Conservation (phyloP, 2,113 vertebrate species). For the Poeciliopsis retropinna region DNA sequence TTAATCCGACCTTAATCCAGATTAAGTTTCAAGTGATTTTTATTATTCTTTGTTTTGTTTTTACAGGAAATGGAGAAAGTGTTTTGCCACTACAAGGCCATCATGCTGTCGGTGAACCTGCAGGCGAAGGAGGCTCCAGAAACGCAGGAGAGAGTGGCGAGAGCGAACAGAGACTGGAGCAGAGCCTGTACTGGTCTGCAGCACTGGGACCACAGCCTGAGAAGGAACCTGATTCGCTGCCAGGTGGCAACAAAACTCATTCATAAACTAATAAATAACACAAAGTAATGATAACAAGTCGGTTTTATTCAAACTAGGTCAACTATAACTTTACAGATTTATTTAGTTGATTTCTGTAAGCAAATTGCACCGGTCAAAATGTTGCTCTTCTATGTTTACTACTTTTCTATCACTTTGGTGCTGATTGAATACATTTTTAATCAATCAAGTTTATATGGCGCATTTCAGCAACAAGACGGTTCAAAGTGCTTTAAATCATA, state of each 20-base stretch:
- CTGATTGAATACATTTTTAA: background rate
- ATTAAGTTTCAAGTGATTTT: background rate
- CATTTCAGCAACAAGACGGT: too few relatives aligned
- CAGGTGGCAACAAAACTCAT: slow-evolving; percentile 77
- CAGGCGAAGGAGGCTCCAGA: slow-evolving; percentile 77
- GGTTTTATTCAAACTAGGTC: too few relatives aligned
- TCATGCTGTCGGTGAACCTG: slow-evolving; percentile 83
- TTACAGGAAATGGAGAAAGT: slow-evolving; percentile 84
- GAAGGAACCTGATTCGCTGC: slow-evolving; percentile 82
- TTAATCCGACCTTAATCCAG: background rate
- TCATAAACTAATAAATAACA: too few relatives aligned
- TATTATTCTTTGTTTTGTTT: background rate
- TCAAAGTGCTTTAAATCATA: too few relatives aligned
- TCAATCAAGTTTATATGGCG: background rate
- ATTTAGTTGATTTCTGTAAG: too few relatives aligned
- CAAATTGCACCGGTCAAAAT: too few relatives aligned
- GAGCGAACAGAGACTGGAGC: slow-evolving; percentile 86
- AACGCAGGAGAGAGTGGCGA: slow-evolving; percentile 75
- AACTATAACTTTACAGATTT: too few relatives aligned
- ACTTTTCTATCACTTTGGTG: background rate
- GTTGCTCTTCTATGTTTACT: background rate
- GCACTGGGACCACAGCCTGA: slow-evolving; percentile 84
- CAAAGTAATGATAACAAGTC: too few relatives aligned
- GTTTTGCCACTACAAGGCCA: slow-evolving; percentile 85
- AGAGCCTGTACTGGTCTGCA: slow-evolving; percentile 73